Base-by-base conservation (phyloP, 2,888 invertebrate genomes). In the Ischnura elegans region DNA sequence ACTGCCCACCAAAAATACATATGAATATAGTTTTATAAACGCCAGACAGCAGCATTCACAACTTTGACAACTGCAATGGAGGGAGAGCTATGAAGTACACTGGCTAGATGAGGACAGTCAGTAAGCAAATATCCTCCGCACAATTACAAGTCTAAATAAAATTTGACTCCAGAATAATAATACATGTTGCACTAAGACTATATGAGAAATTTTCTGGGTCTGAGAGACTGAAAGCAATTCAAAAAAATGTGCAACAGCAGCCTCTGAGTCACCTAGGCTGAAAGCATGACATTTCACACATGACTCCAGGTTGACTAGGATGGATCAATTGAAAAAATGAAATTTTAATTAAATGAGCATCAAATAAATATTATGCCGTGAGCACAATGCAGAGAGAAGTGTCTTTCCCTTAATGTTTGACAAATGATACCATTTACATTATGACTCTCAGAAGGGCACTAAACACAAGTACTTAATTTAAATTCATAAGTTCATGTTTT, bases 41-140 rank as follows among this genome's bases (percentile, higher is more conserved):
- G 61, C 90, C 43, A 90, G 61, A 90, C 61, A 90, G 90, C 61
- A 61, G 90, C 90, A 90, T 90, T 61, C 90, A 90, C 90, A 90
- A 55, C 43, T 66, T 16, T 16, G 61, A 42, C 21, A 36, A 90
- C 43, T 43, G 29, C 61, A 55, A 90, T 21, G 36, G 90, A 90
- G 61, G 61, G 45, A 61, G 61, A 90, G 43, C 61, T 36, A 90
- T 61, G 61, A 61, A 43, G n/a, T 55, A 90, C 90, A 61, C 45
- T 61, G n/a, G 42, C 55, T 61, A 21, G 25, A 43, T 43, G 66
- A 90, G 55, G 90, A 66, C 36, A 61, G 13, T 90, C 61, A 43
- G 43, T 61, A 61, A 90, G 61, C 61, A 43, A 42, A 90, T 61
- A 43, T 43, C n/a, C 43, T 36, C 10, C 61, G 43, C 61, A 90